Evolutionary conservation across 2,888 invertebrate species (phyloP), one percentile per base, ranked within the genome.

Genomic region (Tipula vernalis): DNA sequence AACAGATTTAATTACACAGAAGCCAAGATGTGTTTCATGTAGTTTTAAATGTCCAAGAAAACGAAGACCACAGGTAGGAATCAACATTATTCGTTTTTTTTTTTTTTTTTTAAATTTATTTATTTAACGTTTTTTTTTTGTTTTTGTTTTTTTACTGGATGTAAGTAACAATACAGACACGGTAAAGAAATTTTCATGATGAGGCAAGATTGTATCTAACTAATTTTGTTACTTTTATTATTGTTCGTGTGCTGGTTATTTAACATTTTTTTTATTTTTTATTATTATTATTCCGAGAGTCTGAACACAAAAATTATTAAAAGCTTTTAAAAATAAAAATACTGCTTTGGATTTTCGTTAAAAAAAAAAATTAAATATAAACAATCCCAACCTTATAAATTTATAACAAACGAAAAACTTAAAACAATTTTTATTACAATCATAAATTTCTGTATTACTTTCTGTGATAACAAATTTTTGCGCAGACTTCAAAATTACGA

Each of bases 11-110:
- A 90, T 91, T 86, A 93, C 94, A n/a, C 94, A 94, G 41, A 92
- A 92, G 88, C 96, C 96, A 6, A 93, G 95, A 87, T 96, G 96
- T 90, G 94, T 95, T 88, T 94, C 94, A 88, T 96, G 96, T 90
- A 93, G 92, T 88, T 93, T 93, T 89, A 93, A 93, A 88, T 95
- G 95, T 89, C 92, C 93, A 41, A 92, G 94, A 87, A 91, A 90
- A 88, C 87, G 88, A 87, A 85, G 88, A 87, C 88, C 88, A 86
- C 88, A 88, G 89, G 89, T 89, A 88, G 87, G 87, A 87, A 41
- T 41, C 39, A 42, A 42, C 18, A 42, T 42, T 42, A 18, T 41
- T 44, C 13, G 39, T 41, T 41, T 85, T 2, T 71, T 51, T 51
- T n/a, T n/a, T n/a, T n/a, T n/a, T n/a, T n/a, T 71, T 71, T n/a